A percentile compares a stretch with the other conserved stretches of the same genome.
These are phyloP conservation scores for Poeciliopsis occidentalis DNA, from an alignment of 2,113 vertebrate species.

Conservation along the genomic window DNA sequence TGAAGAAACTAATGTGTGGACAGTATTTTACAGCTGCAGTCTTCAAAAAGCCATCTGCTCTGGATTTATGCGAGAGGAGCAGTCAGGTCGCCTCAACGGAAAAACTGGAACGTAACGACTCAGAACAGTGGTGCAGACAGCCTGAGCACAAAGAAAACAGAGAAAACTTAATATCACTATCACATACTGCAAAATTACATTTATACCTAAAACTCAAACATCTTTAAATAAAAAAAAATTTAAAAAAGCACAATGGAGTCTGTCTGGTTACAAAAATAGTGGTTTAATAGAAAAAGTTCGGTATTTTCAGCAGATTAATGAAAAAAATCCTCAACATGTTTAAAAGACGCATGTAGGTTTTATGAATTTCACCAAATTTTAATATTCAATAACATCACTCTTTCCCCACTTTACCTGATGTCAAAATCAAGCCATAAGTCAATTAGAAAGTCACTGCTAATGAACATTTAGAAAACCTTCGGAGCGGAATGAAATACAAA, in stretches of 20 bases:
- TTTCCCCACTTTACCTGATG: neutral
- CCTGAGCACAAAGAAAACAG: neutral
- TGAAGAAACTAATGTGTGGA: constrained; percentile 5
- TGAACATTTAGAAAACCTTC: neutral
- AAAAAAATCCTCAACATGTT: neutral
- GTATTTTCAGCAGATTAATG: neutral
- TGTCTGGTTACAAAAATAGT: too few relatives aligned
- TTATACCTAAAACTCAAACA: neutral
- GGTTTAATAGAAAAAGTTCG: too few relatives aligned
- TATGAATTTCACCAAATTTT: neutral
- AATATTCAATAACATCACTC: neutral
- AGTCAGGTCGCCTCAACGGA: constrained; percentile 6
- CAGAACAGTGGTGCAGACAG: neutral
- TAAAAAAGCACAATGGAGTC: too few relatives aligned
- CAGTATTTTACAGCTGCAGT: constrained; percentile 21
- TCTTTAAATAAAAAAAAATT: too few relatives aligned
- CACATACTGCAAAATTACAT: neutral
- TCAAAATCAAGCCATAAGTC: neutral
- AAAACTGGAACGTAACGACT: constrained; percentile 24
- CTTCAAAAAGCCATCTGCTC: constrained; percentile 29
- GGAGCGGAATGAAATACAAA: neutral
- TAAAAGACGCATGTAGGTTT: neutral
- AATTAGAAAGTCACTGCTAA: neutral
- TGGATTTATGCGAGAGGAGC: constrained; percentile 7
- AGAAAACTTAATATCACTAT: neutral